A percentile compares a stretch with the other conserved stretches of the same genome.
These are phyloP conservation scores for Triops longicaudatus DNA, from an alignment of 1,140 invertebrate species.

Conservation along the genomic window DNA sequence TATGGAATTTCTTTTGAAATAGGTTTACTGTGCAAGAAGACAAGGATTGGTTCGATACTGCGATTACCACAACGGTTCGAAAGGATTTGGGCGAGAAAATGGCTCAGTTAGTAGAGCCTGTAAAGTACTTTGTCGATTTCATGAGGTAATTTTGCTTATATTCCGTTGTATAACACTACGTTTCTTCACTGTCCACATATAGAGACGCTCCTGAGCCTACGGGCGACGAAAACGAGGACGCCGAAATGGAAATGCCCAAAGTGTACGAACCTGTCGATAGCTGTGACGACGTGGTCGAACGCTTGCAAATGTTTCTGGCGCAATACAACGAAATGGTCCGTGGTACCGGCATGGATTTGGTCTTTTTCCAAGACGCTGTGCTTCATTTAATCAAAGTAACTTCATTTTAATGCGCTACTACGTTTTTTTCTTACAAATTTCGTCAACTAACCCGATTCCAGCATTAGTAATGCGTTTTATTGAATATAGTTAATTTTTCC, in stretches of 20 bases:
- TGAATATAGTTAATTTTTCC: no score
- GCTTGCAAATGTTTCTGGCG: conserved; percentile 83
- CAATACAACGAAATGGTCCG: conserved; percentile 96
- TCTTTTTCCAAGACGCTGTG: conserved; percentile 99
- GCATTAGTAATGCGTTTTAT: no score
- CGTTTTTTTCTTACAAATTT: no score
- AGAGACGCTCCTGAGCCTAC: conserved; percentile 95
- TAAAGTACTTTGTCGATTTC: conserved; percentile 84
- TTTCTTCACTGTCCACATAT: conserved; percentile 14
- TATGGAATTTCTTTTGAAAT: conserved; percentile 26
- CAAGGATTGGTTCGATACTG: conserved; percentile 69
- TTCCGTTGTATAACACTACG: conserved; percentile 19
- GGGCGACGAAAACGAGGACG: conserved; percentile 90
- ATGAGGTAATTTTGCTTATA: conserved; percentile 56
- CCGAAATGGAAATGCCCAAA: conserved; percentile 89
- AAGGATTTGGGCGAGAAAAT: conserved; percentile 58
- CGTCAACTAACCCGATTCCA: no score
- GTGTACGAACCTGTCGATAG: conserved; percentile 82
- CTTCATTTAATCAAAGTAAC: conserved; percentile 77
- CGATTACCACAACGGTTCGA: conserved; percentile 54
- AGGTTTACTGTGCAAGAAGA: conserved; percentile 67
- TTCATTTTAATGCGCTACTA: conserved; percentile 16
- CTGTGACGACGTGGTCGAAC: conserved; percentile 66
- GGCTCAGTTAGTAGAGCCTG: conserved; percentile 56
- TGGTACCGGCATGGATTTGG: conserved; percentile 90